Base-by-base conservation (phyloP, 2,113 vertebrate genomes). In the Nycticorax nycticorax region DNA sequence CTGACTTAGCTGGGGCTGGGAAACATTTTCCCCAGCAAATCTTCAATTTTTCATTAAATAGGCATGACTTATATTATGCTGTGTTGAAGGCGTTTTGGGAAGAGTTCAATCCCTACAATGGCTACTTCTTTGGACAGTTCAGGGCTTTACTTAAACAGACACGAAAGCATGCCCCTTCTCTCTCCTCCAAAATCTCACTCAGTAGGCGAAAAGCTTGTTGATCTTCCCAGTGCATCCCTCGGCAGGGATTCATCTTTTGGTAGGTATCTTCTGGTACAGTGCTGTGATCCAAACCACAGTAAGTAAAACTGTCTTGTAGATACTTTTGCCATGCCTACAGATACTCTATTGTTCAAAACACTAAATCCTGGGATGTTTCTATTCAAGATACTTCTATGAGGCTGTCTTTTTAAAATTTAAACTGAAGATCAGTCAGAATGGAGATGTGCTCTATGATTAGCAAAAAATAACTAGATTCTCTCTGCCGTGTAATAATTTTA, bases 401-500 rank as follows among this genome's bases (percentile, higher is more conserved):
- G 68, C 16, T 37, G 47, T 45, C n/a, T 47, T 62, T 37, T 76
- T 24, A 68, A 85, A 85, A 48, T 53, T 64, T 85, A 79, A 87
- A 75, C 39, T 5, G 39, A 64, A 47, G 9, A 57, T 28, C 62
- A 81, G 62, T 60, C 57, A 85, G 24, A 93, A 92, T 10, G 21
- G 30, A 91, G 22, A 56, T 6, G 7, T 32, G 13, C 41, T 75
- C n/a, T 79, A 45, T 20, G 48, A 74, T 9, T 32, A 52, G 23
- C 52, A 59, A 85, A 78, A 85, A 89, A 55, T 5, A 73, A 52
- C n/a, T 92, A 67, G 68, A 77, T 91, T 77, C 47, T 89, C 68
- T 88, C 76, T 74, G 39, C 76, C 3, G 9, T 87, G 50, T 77
- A 85, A 84, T 88, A 66, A 85, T 83, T 96, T 94, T 96, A 96